Conservation (phyloP, 37 sponge, comb jelly and placozoan species). For the Ephydatia muelleri region DNA sequence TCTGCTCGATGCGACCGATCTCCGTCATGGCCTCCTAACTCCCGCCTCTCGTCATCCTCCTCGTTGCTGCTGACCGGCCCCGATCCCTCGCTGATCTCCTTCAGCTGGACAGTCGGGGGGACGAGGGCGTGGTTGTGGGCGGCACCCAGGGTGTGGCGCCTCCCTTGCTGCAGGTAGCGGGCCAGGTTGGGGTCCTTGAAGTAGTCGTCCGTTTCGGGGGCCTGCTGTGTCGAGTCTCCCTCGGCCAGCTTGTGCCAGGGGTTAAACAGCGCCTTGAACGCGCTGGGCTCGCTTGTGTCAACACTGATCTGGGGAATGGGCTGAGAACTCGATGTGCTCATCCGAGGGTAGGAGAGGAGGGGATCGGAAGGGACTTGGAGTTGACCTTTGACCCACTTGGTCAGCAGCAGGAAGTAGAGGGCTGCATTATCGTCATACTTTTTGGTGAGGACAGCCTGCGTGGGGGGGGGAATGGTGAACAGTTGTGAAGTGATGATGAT, state of each 20-base stretch:
- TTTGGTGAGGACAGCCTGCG: constrained; percentile 67
- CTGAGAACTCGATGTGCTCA: constrained; percentile 16
- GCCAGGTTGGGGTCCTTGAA: constrained; percentile 63
- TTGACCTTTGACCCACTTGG: constrained; percentile 59
- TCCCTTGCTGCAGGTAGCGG: constrained; percentile 56
- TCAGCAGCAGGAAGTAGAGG: constrained; percentile 76
- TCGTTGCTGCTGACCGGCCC: constrained; percentile 7
- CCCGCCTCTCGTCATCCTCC: background rate
- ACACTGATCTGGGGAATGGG: constrained; percentile 50
- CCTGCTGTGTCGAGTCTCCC: background rate
- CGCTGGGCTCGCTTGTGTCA: background rate
- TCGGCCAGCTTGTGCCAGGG: constrained; percentile 17
- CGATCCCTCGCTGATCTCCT: constrained; percentile 44
- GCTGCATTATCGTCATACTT: constrained; percentile 77
- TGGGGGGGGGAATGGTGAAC: background rate
- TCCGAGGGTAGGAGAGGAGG: constrained; percentile 22
- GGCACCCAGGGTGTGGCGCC: constrained; percentile 73
- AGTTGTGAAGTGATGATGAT: background rate
- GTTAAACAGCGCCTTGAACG: background rate
- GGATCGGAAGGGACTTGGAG: constrained; percentile 21
- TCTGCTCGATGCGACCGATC: background rate
- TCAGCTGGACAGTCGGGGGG: constrained; percentile 4
- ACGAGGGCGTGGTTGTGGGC: constrained; percentile 42
- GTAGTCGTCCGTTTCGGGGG: constrained; percentile 6
- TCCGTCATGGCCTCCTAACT: background rate